Conservation (phyloP, 1,140 invertebrate species). For the Eulimnadia texana region DNA sequence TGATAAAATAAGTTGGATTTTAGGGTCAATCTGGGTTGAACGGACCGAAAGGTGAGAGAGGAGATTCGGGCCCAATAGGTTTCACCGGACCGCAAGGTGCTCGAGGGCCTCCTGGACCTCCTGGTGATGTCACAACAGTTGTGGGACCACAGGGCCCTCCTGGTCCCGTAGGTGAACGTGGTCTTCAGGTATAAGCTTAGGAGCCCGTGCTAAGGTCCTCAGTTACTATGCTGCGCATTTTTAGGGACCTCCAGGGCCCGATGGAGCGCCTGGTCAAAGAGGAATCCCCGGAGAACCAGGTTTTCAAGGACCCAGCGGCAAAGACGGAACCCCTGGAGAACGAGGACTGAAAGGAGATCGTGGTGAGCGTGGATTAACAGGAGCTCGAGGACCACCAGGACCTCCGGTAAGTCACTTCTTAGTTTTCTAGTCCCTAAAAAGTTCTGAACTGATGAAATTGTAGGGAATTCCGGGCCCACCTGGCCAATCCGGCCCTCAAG, state of each 20-base stretch:
- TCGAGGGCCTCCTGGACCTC: conserved; percentile 17
- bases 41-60: conserved; percentile 22
- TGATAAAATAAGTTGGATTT: neutral
- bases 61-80: conserved; percentile 21
- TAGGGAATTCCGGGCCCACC: conserved; percentile 23
- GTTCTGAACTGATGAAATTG: neutral
- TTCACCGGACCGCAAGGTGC: conserved; percentile 12
- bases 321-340: conserved; percentile 15
- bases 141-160: conserved; percentile 24
- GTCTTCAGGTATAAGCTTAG: no score
- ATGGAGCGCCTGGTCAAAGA: conserved; percentile 22
- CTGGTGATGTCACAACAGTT: conserved; percentile 20
- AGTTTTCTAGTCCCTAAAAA: neutral
- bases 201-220: no score
- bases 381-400: conserved; percentile 20
- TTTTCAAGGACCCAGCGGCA: conserved; percentile 19
- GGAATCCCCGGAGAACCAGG: conserved; percentile 18
- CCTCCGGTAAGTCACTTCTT: conserved; percentile 12
- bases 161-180: conserved; percentile 20
- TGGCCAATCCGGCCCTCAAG: conserved; percentile 24
- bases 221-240: no score
- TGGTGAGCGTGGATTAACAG: conserved; percentile 28
- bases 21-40: conserved; percentile 23
- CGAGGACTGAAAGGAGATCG: conserved; percentile 29
- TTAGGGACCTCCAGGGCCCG: conserved; percentile 24